Base-by-base conservation (phyloP, 23 tunicate species). In the Trididemnum nubilum region DNA sequence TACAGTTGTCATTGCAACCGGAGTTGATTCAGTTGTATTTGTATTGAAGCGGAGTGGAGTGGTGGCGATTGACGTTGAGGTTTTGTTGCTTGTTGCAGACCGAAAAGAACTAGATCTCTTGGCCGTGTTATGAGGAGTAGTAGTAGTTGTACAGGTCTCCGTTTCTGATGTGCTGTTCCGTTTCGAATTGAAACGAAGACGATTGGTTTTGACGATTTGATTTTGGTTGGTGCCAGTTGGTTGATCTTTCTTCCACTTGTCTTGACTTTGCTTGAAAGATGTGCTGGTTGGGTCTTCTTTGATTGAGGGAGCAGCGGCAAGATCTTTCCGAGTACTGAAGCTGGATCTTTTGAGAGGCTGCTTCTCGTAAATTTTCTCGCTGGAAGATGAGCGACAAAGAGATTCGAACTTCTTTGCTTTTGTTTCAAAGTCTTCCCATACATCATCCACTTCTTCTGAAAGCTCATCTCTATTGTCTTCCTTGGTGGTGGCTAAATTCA, bases 401-500 rank as follows among this genome's bases (percentile, higher is more conserved):
- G 18, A 30, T 67, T 67, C 74, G 25, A 67, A 67, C 38, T 67
- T 67, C 21, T 24, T 32, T 32, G 74, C 38, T 67, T 67, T 67
- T 4, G 75, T 86, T 54, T 79, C 84, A 39, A 86, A 69, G 38
- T 86, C 84, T 34, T 82, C 82, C 76, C 90, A 86, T 35, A 78
- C 89, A 32, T 85, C 73, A n/a, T 86, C 90, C 0, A 69, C 72
- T 33, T 78, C 84, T 30, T 86, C 90, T 34, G 90, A 86, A 52
- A 69, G 33, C 35, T 78, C 58, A 33, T 86, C 84, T 19, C 32
- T 79, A 18, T 35, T 34, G 9, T 18, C 36, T 2, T 77, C 38
- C 33, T 7, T 5, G 3, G 37, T 32, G 2, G 38, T 4, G 22
- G 7, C 26, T 61, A 12, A 3, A 21, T 69, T 5, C 29, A 28